These are phyloP conservation scores for Beaufortia kweichowensis DNA, from an alignment of 2,113 vertebrate species.

Conservation along the genomic window DNA sequence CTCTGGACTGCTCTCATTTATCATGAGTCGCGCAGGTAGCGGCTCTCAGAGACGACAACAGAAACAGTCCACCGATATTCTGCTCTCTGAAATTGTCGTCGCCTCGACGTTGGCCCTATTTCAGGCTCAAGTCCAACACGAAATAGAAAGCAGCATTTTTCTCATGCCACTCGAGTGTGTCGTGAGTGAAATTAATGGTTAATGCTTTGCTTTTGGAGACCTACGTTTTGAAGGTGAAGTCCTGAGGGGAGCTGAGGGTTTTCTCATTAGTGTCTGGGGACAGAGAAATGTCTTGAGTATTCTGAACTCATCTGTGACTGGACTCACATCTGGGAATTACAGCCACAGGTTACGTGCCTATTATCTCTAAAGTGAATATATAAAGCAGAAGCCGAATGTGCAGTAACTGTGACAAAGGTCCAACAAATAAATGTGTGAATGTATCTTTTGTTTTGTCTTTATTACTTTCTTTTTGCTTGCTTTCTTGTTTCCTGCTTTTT, in stretches of 20 bases:
- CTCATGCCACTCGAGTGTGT: constrained; percentile 4
- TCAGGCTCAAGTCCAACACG: constrained; percentile 11
- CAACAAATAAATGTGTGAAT: background rate
- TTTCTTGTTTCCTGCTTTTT: background rate
- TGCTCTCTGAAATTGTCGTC: background rate
- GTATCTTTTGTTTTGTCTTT: background rate
- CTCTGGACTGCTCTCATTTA: constrained; percentile 60
- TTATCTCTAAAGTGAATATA: constrained; percentile 2
- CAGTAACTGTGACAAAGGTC: background rate
- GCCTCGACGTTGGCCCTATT: constrained; percentile 11
- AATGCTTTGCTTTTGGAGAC: constrained; percentile 4
- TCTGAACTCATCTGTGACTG: background rate
- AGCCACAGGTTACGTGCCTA: background rate
- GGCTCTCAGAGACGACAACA: background rate
- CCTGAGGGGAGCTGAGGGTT: background rate
- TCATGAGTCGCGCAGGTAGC: constrained; percentile 57
- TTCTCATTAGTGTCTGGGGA: background rate
- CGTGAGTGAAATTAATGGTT: constrained; percentile 17
- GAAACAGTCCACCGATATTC: constrained; percentile 13
- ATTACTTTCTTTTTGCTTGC: background rate
- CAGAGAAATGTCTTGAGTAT: background rate
- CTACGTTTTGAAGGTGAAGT: background rate
- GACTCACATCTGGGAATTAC: background rate
- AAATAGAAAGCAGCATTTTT: constrained; percentile 10
- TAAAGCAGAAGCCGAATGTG: background rate